Base-by-base conservation (phyloP, 2,797 vertebrate species). In the Bufotes viridis region DNA sequence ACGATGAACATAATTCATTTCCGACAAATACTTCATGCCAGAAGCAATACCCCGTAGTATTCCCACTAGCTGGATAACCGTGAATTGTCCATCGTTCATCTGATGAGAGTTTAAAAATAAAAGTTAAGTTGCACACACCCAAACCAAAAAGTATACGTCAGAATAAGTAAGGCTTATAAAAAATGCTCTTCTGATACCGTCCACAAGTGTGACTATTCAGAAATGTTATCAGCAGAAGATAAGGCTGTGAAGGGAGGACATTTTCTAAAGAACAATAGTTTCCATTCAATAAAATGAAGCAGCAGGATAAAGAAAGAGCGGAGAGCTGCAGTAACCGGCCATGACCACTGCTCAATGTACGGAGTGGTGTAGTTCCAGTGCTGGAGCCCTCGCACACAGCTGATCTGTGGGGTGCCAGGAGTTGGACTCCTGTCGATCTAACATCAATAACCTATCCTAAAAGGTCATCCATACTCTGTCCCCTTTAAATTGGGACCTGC, bases 1-100 rank as follows among this genome's bases (percentile, higher is more conserved):
- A 2, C 98, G 95, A 92, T 99, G 98, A 88, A 99, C 98, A 0
- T 99, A 99, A 94, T 98, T 99, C 98, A 99, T 99, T 92, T 99
- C 98, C 0, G 97, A 97, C 69, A 99, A 95, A 93, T 99, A 99
- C 93, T 99, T 99, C 98, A 99, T 99, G 90, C 98, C 98, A 0
- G 98, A 97, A 0, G 98, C 98, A 0, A 99, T 99, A 79, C 98
- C 98, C 11, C 98, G 96, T 91, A 99, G 90, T 97, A 99, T 99
- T 83, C 98, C 98, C 75, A 99, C 98, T 90, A 99, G 95, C 94
- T 99, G 98, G 93, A 99, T 99, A 91, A 99, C 98, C 0, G 98
- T 99, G 94, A 99, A 99, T 94, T 99, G 98, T 72, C 98, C 98
- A 0, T 99, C 98, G 15, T 99, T 99, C 91, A 98, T 94, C 98